phyloP scores from a whole-genome alignment of 1,140 invertebrate species.

The Camponotus floridanus region DNA sequence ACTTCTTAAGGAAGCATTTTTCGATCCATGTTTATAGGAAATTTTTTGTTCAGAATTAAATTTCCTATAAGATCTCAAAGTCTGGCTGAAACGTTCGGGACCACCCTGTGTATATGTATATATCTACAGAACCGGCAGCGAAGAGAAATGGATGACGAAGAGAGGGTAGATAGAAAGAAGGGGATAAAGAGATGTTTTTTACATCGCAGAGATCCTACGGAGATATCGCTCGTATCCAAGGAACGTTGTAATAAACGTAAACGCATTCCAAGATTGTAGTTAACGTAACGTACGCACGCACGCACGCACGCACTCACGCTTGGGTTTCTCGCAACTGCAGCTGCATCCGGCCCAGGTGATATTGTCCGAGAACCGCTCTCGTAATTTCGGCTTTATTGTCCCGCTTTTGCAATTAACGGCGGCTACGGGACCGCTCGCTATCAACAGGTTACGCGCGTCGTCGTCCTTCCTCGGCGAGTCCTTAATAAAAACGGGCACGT shows the following conservation, averaged over 20 bases:
- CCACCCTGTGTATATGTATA: no score
- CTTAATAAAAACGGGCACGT: constrained; percentile 53
- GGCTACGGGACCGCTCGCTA: constrained; percentile 59
- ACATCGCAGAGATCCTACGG: constrained; percentile 37
- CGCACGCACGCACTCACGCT: not conserved
- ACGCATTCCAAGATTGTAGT: constrained; percentile 71
- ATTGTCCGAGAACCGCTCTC: constrained; percentile 27
- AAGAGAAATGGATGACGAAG: not conserved
- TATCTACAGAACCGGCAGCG: not conserved
- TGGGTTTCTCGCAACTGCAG: constrained; percentile 38
- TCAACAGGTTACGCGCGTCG: constrained; percentile 70
- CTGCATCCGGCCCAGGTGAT: constrained; percentile 66
- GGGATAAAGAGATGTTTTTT: constrained; percentile 28
- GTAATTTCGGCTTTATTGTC: constrained; percentile 73
- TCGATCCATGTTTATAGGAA: no score
- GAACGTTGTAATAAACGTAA: constrained; percentile 74
- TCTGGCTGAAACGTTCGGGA: no score
- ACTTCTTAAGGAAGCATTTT: no score
- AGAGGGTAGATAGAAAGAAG: not conserved
- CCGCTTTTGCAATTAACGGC: constrained; percentile 78
- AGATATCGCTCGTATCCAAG: constrained; percentile 52
- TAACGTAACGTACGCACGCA: constrained; percentile 40
- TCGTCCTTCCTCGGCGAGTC: constrained; percentile 8
- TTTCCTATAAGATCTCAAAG: no score
- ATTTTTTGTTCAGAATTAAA: no score